Conservation (phyloP, 2,888 invertebrate genomes). For the Xiphydria camelus region DNA sequence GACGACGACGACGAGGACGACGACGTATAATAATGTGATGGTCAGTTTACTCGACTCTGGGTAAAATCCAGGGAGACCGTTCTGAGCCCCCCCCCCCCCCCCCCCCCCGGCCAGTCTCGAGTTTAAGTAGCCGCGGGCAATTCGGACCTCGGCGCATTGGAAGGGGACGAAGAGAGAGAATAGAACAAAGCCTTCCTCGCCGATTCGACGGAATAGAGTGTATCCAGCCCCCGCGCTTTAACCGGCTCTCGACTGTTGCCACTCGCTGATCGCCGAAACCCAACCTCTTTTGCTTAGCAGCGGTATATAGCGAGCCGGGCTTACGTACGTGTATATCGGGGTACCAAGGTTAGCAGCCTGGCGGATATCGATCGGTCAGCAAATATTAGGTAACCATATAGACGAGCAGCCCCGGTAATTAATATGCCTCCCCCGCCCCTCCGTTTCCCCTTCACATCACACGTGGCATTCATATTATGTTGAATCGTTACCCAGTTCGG, state of each 20-base stretch:
- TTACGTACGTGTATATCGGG: too few species aligned
- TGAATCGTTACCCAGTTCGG: too few species aligned
- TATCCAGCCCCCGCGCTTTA: constrained; percentile 29
- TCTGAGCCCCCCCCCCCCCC: too few species aligned
- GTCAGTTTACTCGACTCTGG: not conserved
- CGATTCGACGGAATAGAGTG: constrained; percentile 37
- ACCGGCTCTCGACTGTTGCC: too few species aligned
- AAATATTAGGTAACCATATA: constrained; percentile 39
- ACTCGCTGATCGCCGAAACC: constrained; percentile 4
- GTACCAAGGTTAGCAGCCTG: constrained; percentile 6
- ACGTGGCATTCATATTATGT: constrained; percentile 16
- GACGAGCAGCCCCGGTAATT: constrained; percentile 37
- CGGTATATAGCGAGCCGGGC: not conserved
- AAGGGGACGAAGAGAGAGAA: constrained; percentile 22
- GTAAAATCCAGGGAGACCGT: not conserved
- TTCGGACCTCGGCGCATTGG: constrained; percentile 14
- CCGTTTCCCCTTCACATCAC: too few species aligned
- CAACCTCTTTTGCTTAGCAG: constrained; percentile 3
- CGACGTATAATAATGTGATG: too few species aligned
- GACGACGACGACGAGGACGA: too few species aligned
- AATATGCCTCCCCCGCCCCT: constrained; percentile 26
- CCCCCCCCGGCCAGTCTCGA: not conserved
- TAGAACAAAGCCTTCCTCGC: constrained; percentile 36
- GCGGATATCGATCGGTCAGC: constrained; percentile 38
- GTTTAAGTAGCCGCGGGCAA: constrained; percentile 20